Evolutionary conservation across 2,797 vertebrate species (phyloP).

Genomic region (Sebastes minor): DNA sequence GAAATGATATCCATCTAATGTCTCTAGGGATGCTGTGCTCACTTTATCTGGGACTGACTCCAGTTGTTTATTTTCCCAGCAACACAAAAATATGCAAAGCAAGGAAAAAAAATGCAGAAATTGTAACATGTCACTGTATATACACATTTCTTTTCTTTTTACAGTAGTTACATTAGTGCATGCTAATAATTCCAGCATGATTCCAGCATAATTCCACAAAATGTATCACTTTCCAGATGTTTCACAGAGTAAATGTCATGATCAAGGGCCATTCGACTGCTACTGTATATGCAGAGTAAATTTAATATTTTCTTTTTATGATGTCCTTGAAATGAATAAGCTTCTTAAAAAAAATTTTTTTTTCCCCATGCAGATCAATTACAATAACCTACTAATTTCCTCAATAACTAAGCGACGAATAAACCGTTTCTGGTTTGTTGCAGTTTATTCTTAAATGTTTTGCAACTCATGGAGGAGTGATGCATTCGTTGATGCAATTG

Average conservation of each 20-base stretch:
- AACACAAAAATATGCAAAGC: background rate
- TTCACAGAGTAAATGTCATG: background rate
- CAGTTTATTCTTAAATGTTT: background rate
- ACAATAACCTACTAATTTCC: background rate
- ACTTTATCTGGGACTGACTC: background rate
- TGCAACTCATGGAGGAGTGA: background rate
- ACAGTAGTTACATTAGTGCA: background rate
- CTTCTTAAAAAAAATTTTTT: background rate
- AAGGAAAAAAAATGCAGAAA: background rate
- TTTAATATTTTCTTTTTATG: background rate
- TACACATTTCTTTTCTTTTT: background rate
- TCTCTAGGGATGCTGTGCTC: background rate
- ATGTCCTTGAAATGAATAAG: background rate
- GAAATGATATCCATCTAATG: conserved; percentile 16
- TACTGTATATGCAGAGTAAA: background rate
- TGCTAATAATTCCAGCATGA: background rate
- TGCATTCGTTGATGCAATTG: too few species aligned
- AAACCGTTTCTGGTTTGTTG: background rate
- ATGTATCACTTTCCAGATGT: background rate
- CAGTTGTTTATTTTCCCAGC: conserved; percentile 17
- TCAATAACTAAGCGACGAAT: background rate
- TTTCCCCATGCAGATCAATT: background rate
- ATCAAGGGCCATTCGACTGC: background rate
- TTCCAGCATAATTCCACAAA: background rate
- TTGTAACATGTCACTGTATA: background rate